Percentiles rank a stretch among this genome's conserved stretches.
Evolutionary conservation across 2,888 invertebrate species (phyloP).

Genomic region (Clanis bilineata): DNA sequence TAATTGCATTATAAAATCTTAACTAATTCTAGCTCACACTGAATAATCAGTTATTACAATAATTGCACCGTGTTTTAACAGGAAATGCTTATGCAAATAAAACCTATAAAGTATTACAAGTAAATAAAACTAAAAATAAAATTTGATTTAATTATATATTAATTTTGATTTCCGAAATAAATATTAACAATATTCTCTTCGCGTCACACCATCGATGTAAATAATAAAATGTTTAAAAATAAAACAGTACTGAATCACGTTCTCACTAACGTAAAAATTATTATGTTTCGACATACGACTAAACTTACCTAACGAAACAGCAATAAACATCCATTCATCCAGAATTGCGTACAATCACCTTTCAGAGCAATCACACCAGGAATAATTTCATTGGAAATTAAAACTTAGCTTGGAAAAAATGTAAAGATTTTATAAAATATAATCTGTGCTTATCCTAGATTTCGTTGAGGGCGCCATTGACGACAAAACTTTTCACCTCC

Average conservation of each 20-base stretch:
- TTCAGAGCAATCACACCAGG: constrained; percentile 37
- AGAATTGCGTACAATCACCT: background rate
- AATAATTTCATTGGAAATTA: constrained; percentile 60
- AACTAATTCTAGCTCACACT: constrained; percentile 45
- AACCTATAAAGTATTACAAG: constrained; percentile 35
- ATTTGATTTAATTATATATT: constrained; percentile 50
- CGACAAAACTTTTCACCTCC: constrained; percentile 69
- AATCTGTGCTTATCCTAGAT: constrained; percentile 41
- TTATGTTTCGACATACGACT: constrained; percentile 27
- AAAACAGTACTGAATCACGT: constrained; percentile 44
- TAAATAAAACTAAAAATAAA: constrained; percentile 52
- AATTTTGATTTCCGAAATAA: constrained; percentile 64
- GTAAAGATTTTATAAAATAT: constrained; percentile 39
- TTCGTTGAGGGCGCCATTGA: constrained; percentile 56
- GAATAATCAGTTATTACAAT: constrained; percentile 51
- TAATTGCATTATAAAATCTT: constrained; percentile 36
- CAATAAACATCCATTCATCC: background rate
- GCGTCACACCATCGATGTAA: constrained; percentile 33
- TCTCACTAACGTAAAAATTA: constrained; percentile 53
- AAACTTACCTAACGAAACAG: background rate
- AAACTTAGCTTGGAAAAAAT: constrained; percentile 47
- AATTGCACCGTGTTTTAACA: constrained; percentile 73
- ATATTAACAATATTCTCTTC: constrained; percentile 40
- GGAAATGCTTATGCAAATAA: constrained; percentile 59
- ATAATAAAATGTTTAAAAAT: constrained; percentile 58